Evolutionary conservation across 2,113 vertebrate species (phyloP).

Genomic region (Hemicordylus capensis): DNA sequence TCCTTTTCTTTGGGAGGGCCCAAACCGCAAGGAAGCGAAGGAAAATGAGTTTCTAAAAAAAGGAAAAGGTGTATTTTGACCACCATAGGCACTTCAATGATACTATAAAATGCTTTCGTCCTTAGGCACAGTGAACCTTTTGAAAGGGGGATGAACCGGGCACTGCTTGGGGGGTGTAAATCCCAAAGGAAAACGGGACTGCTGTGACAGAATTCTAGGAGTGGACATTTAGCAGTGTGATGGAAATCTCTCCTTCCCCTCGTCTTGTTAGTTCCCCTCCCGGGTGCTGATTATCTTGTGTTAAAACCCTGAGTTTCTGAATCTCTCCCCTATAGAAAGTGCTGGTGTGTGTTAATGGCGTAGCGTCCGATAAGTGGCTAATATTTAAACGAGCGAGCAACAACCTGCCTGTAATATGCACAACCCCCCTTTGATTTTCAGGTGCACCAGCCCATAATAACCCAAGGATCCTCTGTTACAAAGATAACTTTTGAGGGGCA

Average conservation of each 20-base stretch:
- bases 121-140: not conserved
- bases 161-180: conserved; percentile 60
- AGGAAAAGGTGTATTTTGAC: not conserved
- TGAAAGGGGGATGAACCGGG: conserved; percentile 30
- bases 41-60: not conserved
- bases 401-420: conserved; percentile 74
- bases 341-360: conserved; percentile 35
- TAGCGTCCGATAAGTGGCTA: conserved; percentile 71
- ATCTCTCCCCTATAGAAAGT: conserved; percentile 65
- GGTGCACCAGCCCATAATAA: conserved; percentile 91
- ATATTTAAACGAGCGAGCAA: conserved; percentile 31
- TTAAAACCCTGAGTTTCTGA: not conserved
- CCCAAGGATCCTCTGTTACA: conserved; percentile 91
- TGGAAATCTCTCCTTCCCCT: not conserved
- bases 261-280: not conserved
- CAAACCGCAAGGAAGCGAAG: conserved; percentile 49
- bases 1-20: conserved; percentile 55
- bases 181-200: conserved; percentile 71
- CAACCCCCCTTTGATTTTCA: conserved; percentile 78
- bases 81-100: no score
- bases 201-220: conserved; percentile 62
- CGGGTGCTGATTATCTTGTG: not conserved
- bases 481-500: conserved; percentile 92
- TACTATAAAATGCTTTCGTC: not conserved
- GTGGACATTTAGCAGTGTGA: conserved; percentile 61